These are phyloP conservation scores for Morpho deidamia DNA, from an alignment of 2,888 invertebrate species.

Conservation along the genomic window DNA sequence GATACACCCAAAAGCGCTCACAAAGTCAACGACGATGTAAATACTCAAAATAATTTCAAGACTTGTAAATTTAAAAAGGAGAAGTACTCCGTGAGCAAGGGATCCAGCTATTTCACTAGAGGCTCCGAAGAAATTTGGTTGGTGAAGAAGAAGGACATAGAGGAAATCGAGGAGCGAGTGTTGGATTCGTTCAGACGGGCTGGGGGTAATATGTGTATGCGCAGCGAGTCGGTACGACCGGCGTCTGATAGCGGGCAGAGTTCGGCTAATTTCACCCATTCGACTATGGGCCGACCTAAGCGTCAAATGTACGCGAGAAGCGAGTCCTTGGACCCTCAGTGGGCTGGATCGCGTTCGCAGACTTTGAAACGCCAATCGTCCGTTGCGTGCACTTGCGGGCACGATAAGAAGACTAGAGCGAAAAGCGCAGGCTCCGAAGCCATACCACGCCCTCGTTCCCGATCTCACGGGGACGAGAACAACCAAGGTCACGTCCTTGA, in stretches of 20 bases:
- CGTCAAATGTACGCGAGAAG: slow-evolving; percentile 58
- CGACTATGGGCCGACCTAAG: slow-evolving; percentile 50
- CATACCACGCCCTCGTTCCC: slow-evolving; percentile 50
- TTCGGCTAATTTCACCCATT: slow-evolving; percentile 40
- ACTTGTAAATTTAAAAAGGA: slow-evolving; percentile 61
- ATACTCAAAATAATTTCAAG: slow-evolving; percentile 55
- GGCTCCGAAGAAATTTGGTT: slow-evolving; percentile 73
- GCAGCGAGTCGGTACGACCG: slow-evolving; percentile 44
- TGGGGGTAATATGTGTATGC: slow-evolving; percentile 49
- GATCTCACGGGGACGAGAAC: slow-evolving; percentile 63
- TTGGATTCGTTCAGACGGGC: slow-evolving; percentile 65
- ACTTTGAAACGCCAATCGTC: slow-evolving; percentile 66
- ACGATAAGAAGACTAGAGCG: slow-evolving; percentile 63
- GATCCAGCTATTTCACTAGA: slow-evolving; percentile 67
- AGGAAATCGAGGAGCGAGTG: slow-evolving; percentile 69
- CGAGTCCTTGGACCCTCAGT: slow-evolving; percentile 63
- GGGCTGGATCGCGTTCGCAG: slow-evolving; percentile 54
- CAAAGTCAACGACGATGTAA: slow-evolving; percentile 49
- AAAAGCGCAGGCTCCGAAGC: slow-evolving; percentile 45
- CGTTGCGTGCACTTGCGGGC: slow-evolving; percentile 68
- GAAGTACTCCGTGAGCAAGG: slow-evolving; percentile 64
- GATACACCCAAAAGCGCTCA: slow-evolving; percentile 41
- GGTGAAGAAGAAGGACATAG: slow-evolving; percentile 73
- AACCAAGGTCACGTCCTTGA: slow-evolving; percentile 63
- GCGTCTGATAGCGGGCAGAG: slow-evolving; percentile 52